Evolutionary conservation across 2,888 invertebrate genomes (phyloP).

Genomic region (Caenorhabditis drosophilae): DNA sequence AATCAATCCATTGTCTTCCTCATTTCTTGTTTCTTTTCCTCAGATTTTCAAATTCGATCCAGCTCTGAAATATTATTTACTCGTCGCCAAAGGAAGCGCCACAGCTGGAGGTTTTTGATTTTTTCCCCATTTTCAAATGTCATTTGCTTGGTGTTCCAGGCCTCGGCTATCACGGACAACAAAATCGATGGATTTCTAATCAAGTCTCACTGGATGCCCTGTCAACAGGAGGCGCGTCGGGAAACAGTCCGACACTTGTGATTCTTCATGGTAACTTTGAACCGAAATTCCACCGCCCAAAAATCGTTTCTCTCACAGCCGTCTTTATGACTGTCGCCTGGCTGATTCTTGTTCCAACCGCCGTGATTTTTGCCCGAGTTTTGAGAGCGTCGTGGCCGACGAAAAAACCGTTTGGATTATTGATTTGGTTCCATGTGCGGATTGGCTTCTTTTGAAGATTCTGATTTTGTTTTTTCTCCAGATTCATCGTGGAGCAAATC

Average conservation of each 20-base stretch:
- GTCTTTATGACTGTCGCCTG: conserved; percentile 55
- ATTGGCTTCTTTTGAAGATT: background rate
- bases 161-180: conserved; percentile 19
- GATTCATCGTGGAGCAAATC: conserved; percentile 50
- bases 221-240: conserved; percentile 18
- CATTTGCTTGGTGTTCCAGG: background rate
- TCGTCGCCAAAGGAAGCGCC: conserved; percentile 35
- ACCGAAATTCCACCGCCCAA: background rate
- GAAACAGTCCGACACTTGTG: conserved; percentile 10
- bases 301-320: conserved; percentile 17
- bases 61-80: conserved; percentile 19
- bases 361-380: conserved; percentile 51
- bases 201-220: conserved; percentile 16
- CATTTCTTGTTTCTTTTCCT: conserved; percentile 1
- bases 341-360: conserved; percentile 51
- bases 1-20: too few species aligned
- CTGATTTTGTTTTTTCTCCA: too few species aligned
- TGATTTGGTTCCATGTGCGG: conserved; percentile 57
- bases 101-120: conserved; percentile 8
- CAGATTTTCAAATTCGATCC: conserved; percentile 40
- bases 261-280: conserved; percentile 29
- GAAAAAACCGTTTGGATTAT: conserved; percentile 47
- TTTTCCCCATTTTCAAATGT: background rate
- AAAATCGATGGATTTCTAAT: conserved; percentile 7
- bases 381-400: conserved; percentile 48